Conservation (phyloP, 2,888 invertebrate species). For the Catotricha subobsoleta region DNA sequence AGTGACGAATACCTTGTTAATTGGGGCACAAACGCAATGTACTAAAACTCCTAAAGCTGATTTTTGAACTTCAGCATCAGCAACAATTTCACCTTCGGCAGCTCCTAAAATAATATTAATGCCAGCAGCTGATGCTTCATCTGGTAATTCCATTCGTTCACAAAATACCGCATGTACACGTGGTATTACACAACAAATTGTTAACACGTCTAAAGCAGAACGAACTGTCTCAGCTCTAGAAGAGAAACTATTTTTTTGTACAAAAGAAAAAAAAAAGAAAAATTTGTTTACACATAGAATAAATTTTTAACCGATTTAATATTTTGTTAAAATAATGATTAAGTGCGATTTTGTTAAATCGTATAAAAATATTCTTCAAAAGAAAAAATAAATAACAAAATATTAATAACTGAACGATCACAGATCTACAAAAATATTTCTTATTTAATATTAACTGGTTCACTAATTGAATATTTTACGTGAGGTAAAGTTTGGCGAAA, state of each 20-base stretch:
- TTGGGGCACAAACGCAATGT: conserved; percentile 86
- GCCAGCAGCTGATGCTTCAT: conserved; percentile 58
- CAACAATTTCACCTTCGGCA: conserved; percentile 79
- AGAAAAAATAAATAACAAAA: background rate
- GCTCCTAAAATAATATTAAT: conserved; percentile 67
- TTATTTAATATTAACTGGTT: no score
- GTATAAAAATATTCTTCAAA: background rate
- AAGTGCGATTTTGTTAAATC: no score
- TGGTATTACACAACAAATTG: conserved; percentile 79
- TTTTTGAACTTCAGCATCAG: conserved; percentile 82
- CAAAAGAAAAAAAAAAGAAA: conserved; percentile 3
- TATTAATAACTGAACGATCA: background rate
- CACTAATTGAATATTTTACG: no score
- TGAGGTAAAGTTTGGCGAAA: no score
- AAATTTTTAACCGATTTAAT: background rate
- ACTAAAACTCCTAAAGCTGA: conserved; percentile 79
- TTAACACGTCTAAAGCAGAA: conserved; percentile 70
- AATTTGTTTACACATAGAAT: background rate
- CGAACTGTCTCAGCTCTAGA: conserved; percentile 61
- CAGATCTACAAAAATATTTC: no score
- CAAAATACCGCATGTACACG: conserved; percentile 55
- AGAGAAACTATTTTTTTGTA: conserved; percentile 19
- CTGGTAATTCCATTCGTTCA: conserved; percentile 57
- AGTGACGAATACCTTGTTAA: conserved; percentile 41
- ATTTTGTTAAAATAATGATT: no score